phyloP scores from a whole-genome alignment of 1,140 invertebrate genomes.

The Sycobia sp. region DNA sequence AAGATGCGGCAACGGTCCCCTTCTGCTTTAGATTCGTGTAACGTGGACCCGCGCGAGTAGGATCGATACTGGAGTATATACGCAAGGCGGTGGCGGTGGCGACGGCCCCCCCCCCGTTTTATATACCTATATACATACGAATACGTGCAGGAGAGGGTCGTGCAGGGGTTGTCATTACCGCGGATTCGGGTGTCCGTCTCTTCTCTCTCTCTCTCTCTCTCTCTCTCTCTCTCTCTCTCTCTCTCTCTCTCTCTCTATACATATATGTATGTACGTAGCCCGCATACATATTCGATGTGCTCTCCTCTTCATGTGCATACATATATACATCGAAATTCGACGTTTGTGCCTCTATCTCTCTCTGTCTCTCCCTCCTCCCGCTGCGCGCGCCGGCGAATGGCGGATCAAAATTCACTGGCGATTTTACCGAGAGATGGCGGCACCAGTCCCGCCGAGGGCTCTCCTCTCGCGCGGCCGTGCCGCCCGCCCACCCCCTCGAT shows the following conservation, averaged over 20 bases:
- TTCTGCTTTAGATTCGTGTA: conserved; percentile 48
- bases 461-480: too few species aligned
- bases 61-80: conserved; percentile 56
- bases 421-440: conserved; percentile 53
- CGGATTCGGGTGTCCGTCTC: conserved; percentile 45
- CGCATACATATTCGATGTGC: too few species aligned
- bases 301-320: too few species aligned
- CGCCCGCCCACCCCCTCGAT: too few species aligned
- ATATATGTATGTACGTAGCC: too few species aligned
- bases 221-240: conserved; percentile 37
- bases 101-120: conserved; percentile 42
- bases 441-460: conserved; percentile 35
- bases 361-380: conserved; percentile 37
- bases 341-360: too few species aligned
- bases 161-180: conserved; percentile 45
- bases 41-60: conserved; percentile 47
- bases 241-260: conserved; percentile 35
- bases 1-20: too few species aligned
- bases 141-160: too few species aligned
- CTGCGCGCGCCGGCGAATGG: conserved; percentile 32
- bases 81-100: too few species aligned
- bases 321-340: too few species aligned
- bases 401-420: conserved; percentile 43
- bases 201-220: conserved; percentile 39
- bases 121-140: too few species aligned